Base-by-base conservation (phyloP, 1,140 invertebrate genomes). In the Chionoecetes opilio region DNA sequence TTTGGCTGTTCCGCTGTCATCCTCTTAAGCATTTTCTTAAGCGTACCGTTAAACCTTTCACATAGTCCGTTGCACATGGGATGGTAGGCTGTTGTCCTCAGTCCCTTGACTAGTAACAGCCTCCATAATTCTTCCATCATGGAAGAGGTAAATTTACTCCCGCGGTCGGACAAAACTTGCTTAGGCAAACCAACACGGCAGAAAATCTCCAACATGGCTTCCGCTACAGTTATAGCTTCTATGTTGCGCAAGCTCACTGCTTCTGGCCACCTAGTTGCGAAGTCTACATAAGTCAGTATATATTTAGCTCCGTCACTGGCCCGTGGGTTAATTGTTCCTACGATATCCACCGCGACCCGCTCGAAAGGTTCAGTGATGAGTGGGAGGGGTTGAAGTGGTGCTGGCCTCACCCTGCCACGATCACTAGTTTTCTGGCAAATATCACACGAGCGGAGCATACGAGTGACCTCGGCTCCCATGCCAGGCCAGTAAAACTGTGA, bases 221-320 rank as follows among this genome's bases (percentile, higher is more conserved):
- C 87, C 9, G 87, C 87, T 0, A 89, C 87, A 0, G 26, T 89
- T 34, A 34, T 11, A n/a, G 14, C 87, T 38, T 41, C 87, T 17
- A 89, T 89, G 9, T 41, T 89, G 17, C 37, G 32, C 34, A 34
- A 26, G 29, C 8, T 8, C 9, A 89, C 0, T 35, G 87, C 87
- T 35, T 89, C 37, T 34, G 35, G 35, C 87, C 87, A 35, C 99
- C 98, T 17, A 99, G 99, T 0, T 99, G 99, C 97, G 99, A 99
- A 97, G 99, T 99, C 97, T 98, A 98, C 0, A 99, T 99, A 96
- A 96, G 97, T 1, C 99, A 99, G 99, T 99, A 35, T 98, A 99
- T 97, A 98, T 98, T 21, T 99, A 99, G 96, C 99, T 14, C 35
- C 35, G 14, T 37, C 87, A 34, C 37, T 32, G 31, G 3, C 6